Conservation (phyloP, 2,797 vertebrate species). For the Platyrinchus mystaceus region DNA sequence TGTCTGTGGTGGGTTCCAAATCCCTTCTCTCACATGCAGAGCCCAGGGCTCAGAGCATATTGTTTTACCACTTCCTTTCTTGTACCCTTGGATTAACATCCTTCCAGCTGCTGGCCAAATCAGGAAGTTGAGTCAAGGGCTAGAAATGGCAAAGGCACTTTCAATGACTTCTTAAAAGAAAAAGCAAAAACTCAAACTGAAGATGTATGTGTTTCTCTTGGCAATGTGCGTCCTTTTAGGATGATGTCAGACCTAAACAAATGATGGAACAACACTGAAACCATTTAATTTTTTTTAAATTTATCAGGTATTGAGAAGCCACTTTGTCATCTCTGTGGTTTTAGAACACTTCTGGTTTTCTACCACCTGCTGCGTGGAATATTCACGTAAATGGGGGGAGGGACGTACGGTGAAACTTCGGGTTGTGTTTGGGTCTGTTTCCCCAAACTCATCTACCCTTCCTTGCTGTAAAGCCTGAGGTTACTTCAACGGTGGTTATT, state of each 20-base stretch:
- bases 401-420: background rate
- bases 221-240: background rate
- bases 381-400: background rate
- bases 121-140: slow-evolving; percentile 8
- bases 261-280: background rate
- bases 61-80: slow-evolving; percentile 34
- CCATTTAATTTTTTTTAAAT: background rate
- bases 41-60: background rate
- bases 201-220: background rate
- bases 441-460: background rate
- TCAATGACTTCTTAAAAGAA: background rate
- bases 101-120: background rate
- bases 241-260: background rate
- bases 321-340: background rate
- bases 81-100: background rate
- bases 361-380: background rate
- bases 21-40: background rate
- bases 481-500: background rate
- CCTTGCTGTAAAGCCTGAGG: background rate
- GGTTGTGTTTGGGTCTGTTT: background rate
- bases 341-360: background rate
- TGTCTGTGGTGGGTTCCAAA: background rate
- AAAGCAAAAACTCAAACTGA: background rate
- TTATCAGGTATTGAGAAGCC: background rate
- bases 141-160: background rate